A percentile compares a stretch with the other conserved stretches of the same genome.
Evolutionary conservation across 2,797 vertebrate species (phyloP).

Genomic region (Triplophysa bombifrons): DNA sequence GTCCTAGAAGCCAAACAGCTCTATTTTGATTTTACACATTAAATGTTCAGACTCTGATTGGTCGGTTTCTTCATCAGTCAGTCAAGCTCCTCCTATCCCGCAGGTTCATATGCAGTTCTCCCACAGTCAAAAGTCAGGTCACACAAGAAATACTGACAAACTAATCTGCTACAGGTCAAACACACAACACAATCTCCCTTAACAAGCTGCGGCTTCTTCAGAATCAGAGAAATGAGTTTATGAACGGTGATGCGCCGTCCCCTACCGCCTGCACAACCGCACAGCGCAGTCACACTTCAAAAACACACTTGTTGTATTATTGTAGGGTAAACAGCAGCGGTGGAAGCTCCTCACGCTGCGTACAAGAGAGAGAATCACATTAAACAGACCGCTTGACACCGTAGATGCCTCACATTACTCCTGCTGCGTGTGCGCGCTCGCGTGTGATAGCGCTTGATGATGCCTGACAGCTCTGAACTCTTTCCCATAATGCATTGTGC

Average conservation of each 20-base stretch:
- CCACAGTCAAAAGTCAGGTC: not conserved
- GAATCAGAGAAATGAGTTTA: slow-evolving; percentile 43
- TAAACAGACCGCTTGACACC: slow-evolving; percentile 50
- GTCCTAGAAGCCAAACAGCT: no score
- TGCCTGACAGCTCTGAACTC: slow-evolving; percentile 54
- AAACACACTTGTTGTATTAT: slow-evolving; percentile 56
- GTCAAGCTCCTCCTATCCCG: not conserved
- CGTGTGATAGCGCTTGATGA: slow-evolving; percentile 47
- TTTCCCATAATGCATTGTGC: slow-evolving; percentile 44
- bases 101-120: not conserved
- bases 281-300: slow-evolving; percentile 54
- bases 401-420: slow-evolving; percentile 43
- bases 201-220: not conserved
- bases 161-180: slow-evolving; percentile 34
- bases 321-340: slow-evolving; percentile 53
- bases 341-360: slow-evolving; percentile 20
- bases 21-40: not conserved
- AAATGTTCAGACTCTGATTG: not conserved
- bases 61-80: not conserved
- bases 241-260: slow-evolving; percentile 44
- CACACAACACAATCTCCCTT: not conserved
- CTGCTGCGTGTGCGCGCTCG: slow-evolving; percentile 20
- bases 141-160: not conserved
- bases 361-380: slow-evolving; percentile 47
- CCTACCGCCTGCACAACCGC: slow-evolving; percentile 43